A percentile compares a stretch with the other conserved stretches of the same genome.
phyloP scores from a whole-genome alignment of 2,888 invertebrate species.

The Corbicula japonica region DNA sequence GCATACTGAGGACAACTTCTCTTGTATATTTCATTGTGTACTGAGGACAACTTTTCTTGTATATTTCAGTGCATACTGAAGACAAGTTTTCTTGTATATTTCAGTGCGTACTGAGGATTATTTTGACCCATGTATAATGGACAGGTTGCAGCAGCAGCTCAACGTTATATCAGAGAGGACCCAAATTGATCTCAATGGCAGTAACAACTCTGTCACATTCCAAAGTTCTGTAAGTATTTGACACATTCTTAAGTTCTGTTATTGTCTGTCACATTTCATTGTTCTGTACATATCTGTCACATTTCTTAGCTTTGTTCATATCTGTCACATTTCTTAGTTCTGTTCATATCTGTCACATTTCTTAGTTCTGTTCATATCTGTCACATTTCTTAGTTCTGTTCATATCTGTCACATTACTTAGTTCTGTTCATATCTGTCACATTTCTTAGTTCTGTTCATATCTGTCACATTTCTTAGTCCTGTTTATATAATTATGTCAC shows the following conservation, averaged over 20 bases:
- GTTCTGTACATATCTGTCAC: constrained; percentile 25
- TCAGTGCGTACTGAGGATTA: constrained; percentile 97
- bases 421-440: constrained; percentile 78
- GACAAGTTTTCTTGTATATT: constrained; percentile 93
- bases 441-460: constrained; percentile 85
- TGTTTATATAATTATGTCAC: constrained; percentile 11
- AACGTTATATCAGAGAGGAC: constrained; percentile 87
- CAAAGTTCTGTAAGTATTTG: constrained; percentile 83
- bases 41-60: no score
- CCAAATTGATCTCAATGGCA: constrained; percentile 82
- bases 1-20: constrained; percentile 25
- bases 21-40: no score
- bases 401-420: constrained; percentile 5
- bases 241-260: no score
- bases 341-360: constrained; percentile 84
- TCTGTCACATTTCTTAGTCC: no score
- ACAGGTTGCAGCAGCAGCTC: constrained; percentile 94
- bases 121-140: constrained; percentile 97
- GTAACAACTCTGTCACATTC: constrained; percentile 85
- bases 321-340: constrained; percentile 26
- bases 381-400: constrained; percentile 12
- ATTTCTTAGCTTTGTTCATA: no score
- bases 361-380: constrained; percentile 81
- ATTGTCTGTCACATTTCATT: constrained; percentile 34
- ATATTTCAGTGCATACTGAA: no score